These are phyloP conservation scores for Nymphalis polychloros DNA, from an alignment of 2,888 invertebrate genomes.

Conservation along the genomic window DNA sequence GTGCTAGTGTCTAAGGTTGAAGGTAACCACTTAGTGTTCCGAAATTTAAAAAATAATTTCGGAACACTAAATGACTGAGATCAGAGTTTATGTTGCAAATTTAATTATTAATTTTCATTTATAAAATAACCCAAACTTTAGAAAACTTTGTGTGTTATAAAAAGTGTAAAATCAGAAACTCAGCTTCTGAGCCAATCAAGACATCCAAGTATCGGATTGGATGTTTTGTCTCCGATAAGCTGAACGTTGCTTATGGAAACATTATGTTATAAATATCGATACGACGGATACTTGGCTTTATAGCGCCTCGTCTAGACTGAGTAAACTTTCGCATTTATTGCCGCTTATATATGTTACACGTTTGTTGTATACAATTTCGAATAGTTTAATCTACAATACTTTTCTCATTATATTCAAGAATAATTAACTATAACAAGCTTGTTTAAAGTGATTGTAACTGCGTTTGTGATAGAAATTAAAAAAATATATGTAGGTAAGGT, in stretches of 20 bases:
- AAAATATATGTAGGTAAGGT: no score
- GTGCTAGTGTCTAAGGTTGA: no score
- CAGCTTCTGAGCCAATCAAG: neutral
- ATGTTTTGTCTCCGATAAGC: neutral
- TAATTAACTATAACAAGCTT: no score
- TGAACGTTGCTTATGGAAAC: conserved; percentile 6
- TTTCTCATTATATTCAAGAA: neutral
- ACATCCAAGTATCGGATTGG: neutral
- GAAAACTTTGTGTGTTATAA: no score
- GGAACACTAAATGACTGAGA: no score
- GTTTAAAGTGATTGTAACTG: no score
- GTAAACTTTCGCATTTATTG: conserved; percentile 12
- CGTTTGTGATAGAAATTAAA: no score
- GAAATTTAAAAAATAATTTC: no score
- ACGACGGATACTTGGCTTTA: conserved; percentile 5
- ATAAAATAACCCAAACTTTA: no score
- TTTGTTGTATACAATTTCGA: neutral
- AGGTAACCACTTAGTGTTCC: no score
- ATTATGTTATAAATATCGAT: conserved; percentile 14
- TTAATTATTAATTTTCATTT: no score
- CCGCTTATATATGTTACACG: conserved; percentile 6
- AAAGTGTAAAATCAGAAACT: neutral
- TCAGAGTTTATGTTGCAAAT: no score
- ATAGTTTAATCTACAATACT: neutral
- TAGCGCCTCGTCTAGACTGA: conserved; percentile 25